These are phyloP conservation scores for Drosophila kohkoa DNA, from an alignment of 1,140 invertebrate genomes.

Conservation along the genomic window DNA sequence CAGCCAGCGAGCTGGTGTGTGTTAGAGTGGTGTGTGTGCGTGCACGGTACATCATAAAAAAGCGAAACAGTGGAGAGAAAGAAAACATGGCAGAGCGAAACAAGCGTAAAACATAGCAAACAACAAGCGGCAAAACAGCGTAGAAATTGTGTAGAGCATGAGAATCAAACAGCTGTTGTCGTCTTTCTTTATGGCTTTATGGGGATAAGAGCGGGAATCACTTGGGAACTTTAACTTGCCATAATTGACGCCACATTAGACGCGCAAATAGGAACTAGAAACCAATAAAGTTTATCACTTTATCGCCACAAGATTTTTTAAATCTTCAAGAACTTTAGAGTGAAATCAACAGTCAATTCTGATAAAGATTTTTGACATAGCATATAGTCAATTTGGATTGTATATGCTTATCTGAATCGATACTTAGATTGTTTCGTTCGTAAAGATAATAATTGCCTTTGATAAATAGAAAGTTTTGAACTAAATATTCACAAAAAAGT, in stretches of 20 bases:
- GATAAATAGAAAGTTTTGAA: too few relatives aligned
- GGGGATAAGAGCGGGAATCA: neutral
- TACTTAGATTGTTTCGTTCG: too few relatives aligned
- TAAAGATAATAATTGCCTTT: too few relatives aligned
- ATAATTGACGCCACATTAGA: conserved; percentile 29
- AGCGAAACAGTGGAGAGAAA: conserved; percentile 25
- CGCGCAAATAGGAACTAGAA: conserved; percentile 7
- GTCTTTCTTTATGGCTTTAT: conserved; percentile 4
- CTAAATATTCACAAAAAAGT: neutral
- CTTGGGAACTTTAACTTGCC: conserved; percentile 5
- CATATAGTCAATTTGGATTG: neutral
- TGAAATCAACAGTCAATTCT: neutral
- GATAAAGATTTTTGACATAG: neutral
- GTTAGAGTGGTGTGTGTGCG: conserved; percentile 43
- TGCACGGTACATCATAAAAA: conserved; percentile 69
- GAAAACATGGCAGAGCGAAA: conserved; percentile 33
- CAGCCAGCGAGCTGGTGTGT: neutral
- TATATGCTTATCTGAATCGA: neutral
- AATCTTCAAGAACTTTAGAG: neutral
- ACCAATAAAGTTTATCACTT: neutral
- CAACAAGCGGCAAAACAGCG: conserved; percentile 31
- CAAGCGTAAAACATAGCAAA: conserved; percentile 38
- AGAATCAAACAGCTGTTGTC: conserved; percentile 44
- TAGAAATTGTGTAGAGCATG: conserved; percentile 37
- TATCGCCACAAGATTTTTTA: neutral